Conservation (phyloP, 2,888 invertebrate species). For the Mesopsocus fuscifrons region DNA sequence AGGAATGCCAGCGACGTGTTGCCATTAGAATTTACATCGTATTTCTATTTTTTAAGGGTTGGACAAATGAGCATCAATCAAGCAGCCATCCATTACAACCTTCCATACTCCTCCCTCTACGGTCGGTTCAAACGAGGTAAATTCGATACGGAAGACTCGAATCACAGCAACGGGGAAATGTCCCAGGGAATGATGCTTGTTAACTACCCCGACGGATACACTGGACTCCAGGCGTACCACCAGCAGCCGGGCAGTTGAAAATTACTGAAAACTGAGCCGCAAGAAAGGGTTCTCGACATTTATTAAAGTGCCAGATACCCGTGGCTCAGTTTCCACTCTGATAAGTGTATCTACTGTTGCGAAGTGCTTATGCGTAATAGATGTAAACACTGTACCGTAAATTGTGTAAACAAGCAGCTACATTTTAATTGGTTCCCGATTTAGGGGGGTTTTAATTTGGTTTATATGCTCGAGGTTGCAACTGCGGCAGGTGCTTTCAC, state of each 20-base stretch:
- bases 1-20: no score
- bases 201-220: conserved; percentile 13
- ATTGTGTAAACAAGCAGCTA: no score
- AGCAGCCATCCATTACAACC: conserved; percentile 77
- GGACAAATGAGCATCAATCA: conserved; percentile 90
- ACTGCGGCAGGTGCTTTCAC: no score
- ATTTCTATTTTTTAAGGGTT: conserved; percentile 48
- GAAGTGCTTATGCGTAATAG: no score
- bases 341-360: no score
- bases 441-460: no score
- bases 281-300: conserved; percentile 7
- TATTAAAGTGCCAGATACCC: conserved; percentile 1
- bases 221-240: conserved; percentile 8
- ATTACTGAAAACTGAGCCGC: conserved; percentile 6
- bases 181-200: conserved; percentile 15
- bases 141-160: conserved; percentile 37
- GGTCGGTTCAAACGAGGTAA: conserved; percentile 77
- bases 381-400: no score
- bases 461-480: no score
- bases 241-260: conserved; percentile 10
- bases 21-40: no score
- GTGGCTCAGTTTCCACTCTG: conserved; percentile 2
- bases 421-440: no score
- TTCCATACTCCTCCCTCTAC: conserved; percentile 77
- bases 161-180: conserved; percentile 14